These are phyloP conservation scores for Isichthys henryi DNA, from an alignment of 2,113 vertebrate species.

Conservation along the genomic window DNA sequence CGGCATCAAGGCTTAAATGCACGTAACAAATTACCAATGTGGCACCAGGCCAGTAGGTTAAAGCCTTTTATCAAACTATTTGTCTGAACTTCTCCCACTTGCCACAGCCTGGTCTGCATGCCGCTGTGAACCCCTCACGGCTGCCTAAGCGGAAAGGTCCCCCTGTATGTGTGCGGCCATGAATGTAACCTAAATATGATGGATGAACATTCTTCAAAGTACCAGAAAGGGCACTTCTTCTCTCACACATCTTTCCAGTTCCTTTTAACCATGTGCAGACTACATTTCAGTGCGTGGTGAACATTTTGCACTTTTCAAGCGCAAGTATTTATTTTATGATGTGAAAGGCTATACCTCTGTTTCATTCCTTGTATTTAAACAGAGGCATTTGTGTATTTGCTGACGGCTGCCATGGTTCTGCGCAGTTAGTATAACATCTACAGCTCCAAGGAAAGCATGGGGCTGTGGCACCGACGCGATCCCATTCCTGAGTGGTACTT, in stretches of 20 bases:
- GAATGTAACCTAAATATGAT: neutral
- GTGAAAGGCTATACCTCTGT: constrained; percentile 11
- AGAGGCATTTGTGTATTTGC: constrained; percentile 19
- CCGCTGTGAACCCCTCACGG: constrained; percentile 26
- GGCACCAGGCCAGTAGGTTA: constrained; percentile 26
- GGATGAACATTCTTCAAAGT: neutral
- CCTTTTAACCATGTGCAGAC: constrained; percentile 6
- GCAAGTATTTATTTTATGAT: constrained; percentile 17
- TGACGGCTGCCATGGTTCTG: neutral
- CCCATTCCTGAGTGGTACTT: neutral
- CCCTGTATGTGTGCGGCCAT: neutral
- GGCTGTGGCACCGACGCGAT: neutral
- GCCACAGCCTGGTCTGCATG: neutral
- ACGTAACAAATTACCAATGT: constrained; percentile 37
- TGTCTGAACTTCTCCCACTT: constrained; percentile 36
- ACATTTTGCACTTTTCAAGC: neutral
- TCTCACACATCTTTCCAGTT: neutral
- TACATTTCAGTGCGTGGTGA: constrained; percentile 4
- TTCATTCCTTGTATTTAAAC: constrained; percentile 5
- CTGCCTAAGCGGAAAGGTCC: neutral
- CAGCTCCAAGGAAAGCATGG: neutral
- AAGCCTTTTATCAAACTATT: constrained; percentile 31
- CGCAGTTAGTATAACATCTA: neutral
- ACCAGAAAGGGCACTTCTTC: neutral
- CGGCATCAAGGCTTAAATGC: constrained; percentile 20